Conservation (phyloP, 2,113 vertebrate genomes). For the Tenrec ecaudatus region DNA sequence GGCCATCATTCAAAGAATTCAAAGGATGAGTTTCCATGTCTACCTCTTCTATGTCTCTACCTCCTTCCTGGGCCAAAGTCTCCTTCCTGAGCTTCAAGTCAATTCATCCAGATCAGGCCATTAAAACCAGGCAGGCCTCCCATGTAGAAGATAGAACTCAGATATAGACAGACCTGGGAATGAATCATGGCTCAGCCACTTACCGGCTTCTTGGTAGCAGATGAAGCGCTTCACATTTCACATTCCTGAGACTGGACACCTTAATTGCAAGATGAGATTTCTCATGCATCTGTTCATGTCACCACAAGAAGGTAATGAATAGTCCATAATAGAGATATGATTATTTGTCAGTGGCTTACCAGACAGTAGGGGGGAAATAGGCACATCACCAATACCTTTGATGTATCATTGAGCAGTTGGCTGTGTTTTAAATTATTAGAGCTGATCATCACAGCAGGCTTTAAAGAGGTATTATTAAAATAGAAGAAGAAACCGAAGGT, state of each 20-base stretch:
- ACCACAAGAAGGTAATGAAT: not conserved
- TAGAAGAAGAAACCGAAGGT: slow-evolving; percentile 4
- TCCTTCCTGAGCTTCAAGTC: not conserved
- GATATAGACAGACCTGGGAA: not conserved
- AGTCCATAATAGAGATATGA: not conserved
- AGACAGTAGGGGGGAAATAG: not conserved
- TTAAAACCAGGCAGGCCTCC: not conserved
- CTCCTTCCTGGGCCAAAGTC: not conserved
- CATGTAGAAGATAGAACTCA: not conserved
- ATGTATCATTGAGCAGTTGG: not conserved
- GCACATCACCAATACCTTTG: not conserved
- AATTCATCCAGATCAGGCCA: not conserved
- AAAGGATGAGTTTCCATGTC: not conserved
- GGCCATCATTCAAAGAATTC: not conserved
- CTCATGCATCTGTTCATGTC: not conserved
- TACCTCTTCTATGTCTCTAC: not conserved
- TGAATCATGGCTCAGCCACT: not conserved
- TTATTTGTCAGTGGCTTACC: not conserved
- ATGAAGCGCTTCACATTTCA: not conserved
- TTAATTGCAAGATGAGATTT: not conserved
- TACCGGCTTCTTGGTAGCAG: not conserved
- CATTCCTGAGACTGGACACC: not conserved
- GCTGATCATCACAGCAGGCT: slow-evolving; percentile 17
- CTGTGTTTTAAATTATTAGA: not conserved
- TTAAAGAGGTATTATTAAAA: not conserved